Evolutionary conservation across 2,888 invertebrate genomes (phyloP), one percentile per base, ranked within the genome.

Genomic region (Salticus scenicus): DNA sequence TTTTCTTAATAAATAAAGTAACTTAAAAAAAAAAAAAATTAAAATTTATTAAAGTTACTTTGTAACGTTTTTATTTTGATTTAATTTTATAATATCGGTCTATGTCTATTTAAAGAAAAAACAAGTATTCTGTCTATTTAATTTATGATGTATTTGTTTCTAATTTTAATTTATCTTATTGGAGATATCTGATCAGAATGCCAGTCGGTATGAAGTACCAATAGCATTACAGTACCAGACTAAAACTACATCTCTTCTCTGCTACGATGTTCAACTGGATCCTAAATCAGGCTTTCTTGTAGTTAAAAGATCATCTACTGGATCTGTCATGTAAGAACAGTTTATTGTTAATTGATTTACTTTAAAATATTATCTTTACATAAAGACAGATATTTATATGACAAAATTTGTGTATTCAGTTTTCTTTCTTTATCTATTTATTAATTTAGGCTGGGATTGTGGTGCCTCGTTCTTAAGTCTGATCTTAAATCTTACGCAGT

Each of bases 161-260:
- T n/a, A 28, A 30, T 0, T 69, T 24, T 37, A 10, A 24, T 79
- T 33, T 81, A 24, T n/a, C 2, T 37, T n/a, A 8, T 64, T 30
- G 14, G n/a, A 87, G 86, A 85, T 88, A 27, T 81, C 77, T 42
- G 87, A 88, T 75, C 30, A 73, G 12, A 69, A 63, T 69, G 27
- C 73, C 1, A 31, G 20, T 10, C 47, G 87, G 31, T 88, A 64
- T 66, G 85, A 88, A 74, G 75, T 78, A 5, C 85, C 87, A n/a
- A 69, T 85, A n/a, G 67, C 77, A 20, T 30, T 85, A 10, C 63
- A 85, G 57, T 67, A 57, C 64, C 67, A 47, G 12, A 33, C 72
- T 0, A 74, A 79, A 64, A 63, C 27, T 20, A 4, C 66, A 31
- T 12, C 57, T 31, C 42, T 70, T 28, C 85, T 74, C 5, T 37